Base-by-base conservation (phyloP, 2,113 vertebrate species). In the Phaethon lepturus region DNA sequence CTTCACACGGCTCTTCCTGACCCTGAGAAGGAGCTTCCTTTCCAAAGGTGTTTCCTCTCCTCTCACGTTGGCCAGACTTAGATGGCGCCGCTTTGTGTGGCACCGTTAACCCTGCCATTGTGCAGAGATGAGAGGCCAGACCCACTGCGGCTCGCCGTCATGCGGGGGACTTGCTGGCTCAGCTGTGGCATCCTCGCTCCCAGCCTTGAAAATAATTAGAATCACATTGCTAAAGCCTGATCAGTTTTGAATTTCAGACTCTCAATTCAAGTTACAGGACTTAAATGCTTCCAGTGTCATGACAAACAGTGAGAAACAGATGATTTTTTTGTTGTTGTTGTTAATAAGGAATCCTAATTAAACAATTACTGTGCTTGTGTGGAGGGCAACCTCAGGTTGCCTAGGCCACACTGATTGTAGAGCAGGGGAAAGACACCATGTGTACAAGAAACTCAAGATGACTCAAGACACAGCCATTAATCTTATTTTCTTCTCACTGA, bases 81-180 rank as follows among this genome's bases (percentile, higher is more conserved):
- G 7, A n/a, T 2, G 19, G 68, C 3, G 4, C 38, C 2, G 6
- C 56, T 60, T 38, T 15, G 1, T 0, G 0, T 0, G 0, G 62
- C 26, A 16, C 29, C 4, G 2, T 45, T 73, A 77, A 75, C 73
- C 73, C 86, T 7, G 33, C 29, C 5, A 1, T 4, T 7, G 64
- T 3, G 16, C 3, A 10, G 35, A 22, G 45, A 50, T 2, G 7
- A 66, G 33, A 33, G 53, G 44, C 49, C 73, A 90, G 66, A 2
- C 11, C 77, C 42, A 17, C 8, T 0, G 40, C 31, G 63, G 40
- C 49, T 76, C 12, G 0, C 26, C 45, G 35, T n/a, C 40, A 8
- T 14, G 10, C 1, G 0, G 53, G 20, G 52, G 15, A 42, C 79
- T 67, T 74, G 59, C 47, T 24, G 62, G 60, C 77, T 38, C 42